Base-by-base conservation (phyloP, 2,797 vertebrate species). In the Girardinus metallicus region DNA sequence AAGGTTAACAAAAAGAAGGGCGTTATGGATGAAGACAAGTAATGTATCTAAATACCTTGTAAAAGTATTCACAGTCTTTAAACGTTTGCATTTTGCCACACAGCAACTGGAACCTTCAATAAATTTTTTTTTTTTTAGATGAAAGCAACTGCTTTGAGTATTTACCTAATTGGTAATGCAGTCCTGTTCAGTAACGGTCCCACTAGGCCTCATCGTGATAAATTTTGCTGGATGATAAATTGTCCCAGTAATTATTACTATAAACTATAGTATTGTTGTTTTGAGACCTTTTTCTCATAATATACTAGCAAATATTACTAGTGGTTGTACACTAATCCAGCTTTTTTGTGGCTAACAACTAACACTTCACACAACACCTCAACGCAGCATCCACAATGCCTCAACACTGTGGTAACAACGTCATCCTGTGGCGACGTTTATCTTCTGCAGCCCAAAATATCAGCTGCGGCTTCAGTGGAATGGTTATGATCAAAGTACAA, bases 1-100 rank as follows among this genome's bases (percentile, higher is more conserved):
- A 80, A 84, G 70, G 47, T 21, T 78, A 86, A 86, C 80, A 71
- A 79, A 79, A 85, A 57, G 53, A 85, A 57, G 53, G 62, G 29
- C 36, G 39, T 44, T 4, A 66, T 62, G 75, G 44, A 71, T 60
- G 16, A 82, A 57, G 70, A 80, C 79, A 73, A 57, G 82, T 11
- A 51, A 74, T 44, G 66, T 29, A 26, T 83, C 0, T n/a, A 18
- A 73, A 66, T 36, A 21, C 31, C 36, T 41, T 26, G 10, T 11
- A 68, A 41, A 68, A 68, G 2, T 26, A 41, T n/a, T 12, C 4
- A 68, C 64, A 41, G 1, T 23, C 66, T 2, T 43, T 43, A 26
- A 43, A 70, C n/a, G 0, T 43, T 15, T 43, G 12, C 23, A 70
- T n/a, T 41, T 41, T 68, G 64, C 15, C 66, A n/a, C 66, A n/a